Base-by-base conservation (phyloP, 2,797 vertebrate genomes). In the Rallus crepitans region DNA sequence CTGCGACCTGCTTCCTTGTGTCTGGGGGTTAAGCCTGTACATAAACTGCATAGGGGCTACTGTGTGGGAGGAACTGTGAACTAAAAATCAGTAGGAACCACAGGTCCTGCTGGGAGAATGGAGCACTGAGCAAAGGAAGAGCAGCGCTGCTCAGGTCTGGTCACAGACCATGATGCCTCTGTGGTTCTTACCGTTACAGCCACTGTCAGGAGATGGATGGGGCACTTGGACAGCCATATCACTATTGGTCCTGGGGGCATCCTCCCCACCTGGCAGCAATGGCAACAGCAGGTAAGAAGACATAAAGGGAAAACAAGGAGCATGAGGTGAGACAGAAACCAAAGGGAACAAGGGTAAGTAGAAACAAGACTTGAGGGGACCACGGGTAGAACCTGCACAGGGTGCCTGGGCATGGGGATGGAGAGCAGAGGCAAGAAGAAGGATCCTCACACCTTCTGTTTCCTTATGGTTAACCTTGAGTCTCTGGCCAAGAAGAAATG, bases 1-100 rank as follows among this genome's bases (percentile, higher is more conserved):
- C 68, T 56, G 77, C 24, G 9, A 57, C 64, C 91, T 95, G 42
- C 71, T 72, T 78, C 97, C 90, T 71, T 94, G 57, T 33, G 77
- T 93, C 97, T 98, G 81, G 45, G 89, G 85, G 53, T 48, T 59
- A 75, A 90, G n/a, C 40, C 71, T 1, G 3, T 55, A 16, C 12
- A 11, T 8, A 28, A 55, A 52, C 61, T 50, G 31, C 7, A 3
- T 6, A 57, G 66, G 37, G 61, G 15, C 28, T 39, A 53, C 61
- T 37, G 13, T 11, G 3, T 16, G 30, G 31, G 66, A 82, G 35
- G n/a, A 76, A 11, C 10, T 28, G 13, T 13, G 40, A 64, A 21
- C 48, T 18, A 18, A 42, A 75, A 87, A 53, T 65, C 23, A 35
- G 21, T 42, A 71, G 59, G 25, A 73, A 82, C 39, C 61, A 60